These are phyloP conservation scores for Bombus sylvicola DNA, from an alignment of 1,140 invertebrate species.

Conservation along the genomic window DNA sequence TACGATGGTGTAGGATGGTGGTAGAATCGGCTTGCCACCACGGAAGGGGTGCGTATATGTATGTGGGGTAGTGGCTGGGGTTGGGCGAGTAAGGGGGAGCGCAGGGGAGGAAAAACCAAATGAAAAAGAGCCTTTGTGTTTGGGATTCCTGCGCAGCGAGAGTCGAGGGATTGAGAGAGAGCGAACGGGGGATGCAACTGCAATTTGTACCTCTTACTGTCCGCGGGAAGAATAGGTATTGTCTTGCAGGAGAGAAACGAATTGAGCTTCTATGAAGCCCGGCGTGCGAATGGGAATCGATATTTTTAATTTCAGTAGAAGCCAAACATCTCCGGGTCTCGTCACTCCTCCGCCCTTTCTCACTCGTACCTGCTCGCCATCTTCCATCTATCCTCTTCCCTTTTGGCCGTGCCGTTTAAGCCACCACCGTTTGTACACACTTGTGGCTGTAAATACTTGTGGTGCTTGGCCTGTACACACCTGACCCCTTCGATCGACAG, in stretches of 20 bases:
- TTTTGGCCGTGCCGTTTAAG: not conserved
- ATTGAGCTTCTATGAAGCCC: slow-evolving; percentile 81
- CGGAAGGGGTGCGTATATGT: not conserved
- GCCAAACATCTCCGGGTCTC: slow-evolving; percentile 78
- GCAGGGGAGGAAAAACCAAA: slow-evolving; percentile 75
- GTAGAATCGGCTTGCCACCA: too few species aligned
- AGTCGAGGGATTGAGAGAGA: slow-evolving; percentile 42
- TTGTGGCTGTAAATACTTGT: slow-evolving; percentile 65
- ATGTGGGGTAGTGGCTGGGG: not conserved
- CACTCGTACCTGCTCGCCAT: not conserved
- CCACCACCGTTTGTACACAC: slow-evolving; percentile 18
- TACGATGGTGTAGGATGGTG: slow-evolving; percentile 4
- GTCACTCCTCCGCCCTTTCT: not conserved
- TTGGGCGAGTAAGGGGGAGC: too few species aligned
- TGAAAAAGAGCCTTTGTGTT: slow-evolving; percentile 81
- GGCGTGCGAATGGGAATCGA: slow-evolving; percentile 81
- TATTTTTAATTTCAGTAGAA: slow-evolving; percentile 84
- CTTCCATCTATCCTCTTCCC: slow-evolving; percentile 27
- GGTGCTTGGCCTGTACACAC: not conserved
- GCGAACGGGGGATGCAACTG: slow-evolving; percentile 75
- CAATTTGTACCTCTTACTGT: slow-evolving; percentile 84
- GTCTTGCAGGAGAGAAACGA: slow-evolving; percentile 82
- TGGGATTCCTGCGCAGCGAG: slow-evolving; percentile 74
- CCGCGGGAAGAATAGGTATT: slow-evolving; percentile 81
- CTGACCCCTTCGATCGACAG: slow-evolving; percentile 54